Percentiles rank a stretch among this genome's conserved stretches.
Evolutionary conservation across 2,888 invertebrate species (phyloP).

Genomic region (Candidula unifasciata): DNA sequence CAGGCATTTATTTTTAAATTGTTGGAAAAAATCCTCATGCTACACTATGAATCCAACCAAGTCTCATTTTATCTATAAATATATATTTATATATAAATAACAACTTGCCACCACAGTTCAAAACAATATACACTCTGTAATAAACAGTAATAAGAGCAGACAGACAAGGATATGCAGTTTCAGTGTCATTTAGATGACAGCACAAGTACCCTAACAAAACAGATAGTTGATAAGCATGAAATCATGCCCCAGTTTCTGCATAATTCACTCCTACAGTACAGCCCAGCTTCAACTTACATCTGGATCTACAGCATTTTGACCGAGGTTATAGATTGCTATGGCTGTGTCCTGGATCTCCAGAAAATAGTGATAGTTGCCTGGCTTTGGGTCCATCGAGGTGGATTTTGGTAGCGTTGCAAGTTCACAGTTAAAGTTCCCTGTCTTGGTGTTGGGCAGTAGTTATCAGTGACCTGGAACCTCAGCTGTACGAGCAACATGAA

Average conservation of each 20-base stretch:
- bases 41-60: no score
- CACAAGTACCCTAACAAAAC: neutral
- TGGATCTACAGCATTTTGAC: slow-evolving; percentile 23
- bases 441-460: slow-evolving; percentile 48
- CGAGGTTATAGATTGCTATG: slow-evolving; percentile 23
- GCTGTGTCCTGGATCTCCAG: slow-evolving; percentile 56
- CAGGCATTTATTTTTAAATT: no score
- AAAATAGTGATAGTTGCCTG: slow-evolving; percentile 54
- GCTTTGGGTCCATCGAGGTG: slow-evolving; percentile 61
- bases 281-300: slow-evolving; percentile 23
- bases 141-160: no score
- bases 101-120: no score
- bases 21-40: no score
- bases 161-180: no score
- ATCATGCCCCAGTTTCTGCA: neutral
- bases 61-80: no score
- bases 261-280: neutral
- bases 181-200: no score
- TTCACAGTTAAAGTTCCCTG: slow-evolving; percentile 61
- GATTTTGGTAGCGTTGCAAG: slow-evolving; percentile 64
- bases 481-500: slow-evolving; percentile 60
- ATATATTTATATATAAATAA: no score
- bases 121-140: no score
- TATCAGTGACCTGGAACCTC: slow-evolving; percentile 69
- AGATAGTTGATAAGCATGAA: neutral